Base-by-base conservation (phyloP, 2,888 invertebrate genomes). In the Stegana nigrithorax region DNA sequence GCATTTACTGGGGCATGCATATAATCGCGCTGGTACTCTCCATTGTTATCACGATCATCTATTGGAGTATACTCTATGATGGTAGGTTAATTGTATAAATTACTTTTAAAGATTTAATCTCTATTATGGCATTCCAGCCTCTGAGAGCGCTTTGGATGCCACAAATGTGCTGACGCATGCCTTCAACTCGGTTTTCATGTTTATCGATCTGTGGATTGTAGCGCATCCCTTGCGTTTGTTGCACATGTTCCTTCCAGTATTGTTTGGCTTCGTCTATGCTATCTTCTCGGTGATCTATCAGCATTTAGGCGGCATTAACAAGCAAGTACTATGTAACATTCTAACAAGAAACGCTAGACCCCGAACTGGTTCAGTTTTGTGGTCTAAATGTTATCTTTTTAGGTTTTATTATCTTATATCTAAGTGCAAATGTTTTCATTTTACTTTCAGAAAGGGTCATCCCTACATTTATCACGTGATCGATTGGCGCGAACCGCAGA, bases 121-220 rank as follows among this genome's bases (percentile, higher is more conserved):
- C 29, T 32, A 21, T 44, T 42, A 8, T 26, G 10, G 17, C 0
- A 6, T 47, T 7, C 51, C 83, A 90, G 90, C 87, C 10, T 71
- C 73, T 25, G 78, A 83, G 61, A 72, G 65, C 44, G 57, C 65
- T 3, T 63, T 82, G 64, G 79, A 70, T 66, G 87, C 89, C 0
- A 86, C 92, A 44, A 94, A 93, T 83, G 83, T 93, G 17, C 86
- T 93, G 58, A 89, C 91, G 0, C 95, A 95, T 83, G 91, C 90
- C 10, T 89, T 90, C 67, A 95, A 95, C 86, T 91, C 92, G 0
- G 72, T 91, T 8, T 85, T 92, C 67, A 92, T 94, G 90, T 81
- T 93, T 39, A 67, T 90, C 4, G 95, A 95, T 84, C 82, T 94
- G 50, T 87, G 88, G 60, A 86, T 94, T 57, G 91, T 91, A 7